phyloP scores from a whole-genome alignment of 2,888 invertebrate genomes.

The Oscheius sp. region DNA sequence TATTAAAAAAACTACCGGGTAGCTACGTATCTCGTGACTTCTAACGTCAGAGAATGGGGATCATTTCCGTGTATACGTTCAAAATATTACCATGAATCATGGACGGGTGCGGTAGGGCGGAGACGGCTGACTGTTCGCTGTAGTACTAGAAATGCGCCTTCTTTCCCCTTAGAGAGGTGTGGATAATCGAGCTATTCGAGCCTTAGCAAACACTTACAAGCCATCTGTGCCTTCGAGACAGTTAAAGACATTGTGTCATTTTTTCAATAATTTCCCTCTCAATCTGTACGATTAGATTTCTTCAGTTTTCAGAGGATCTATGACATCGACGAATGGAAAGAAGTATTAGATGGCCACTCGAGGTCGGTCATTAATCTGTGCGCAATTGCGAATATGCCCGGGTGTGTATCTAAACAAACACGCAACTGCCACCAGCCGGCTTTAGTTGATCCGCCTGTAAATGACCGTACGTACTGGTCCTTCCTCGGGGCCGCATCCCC shows the following conservation, averaged over 20 bases:
- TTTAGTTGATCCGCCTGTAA: constrained; percentile 30
- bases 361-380: constrained; percentile 29
- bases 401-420: constrained; percentile 22
- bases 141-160: no score
- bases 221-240: no score
- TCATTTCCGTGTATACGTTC: no score
- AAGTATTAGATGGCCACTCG: constrained; percentile 12
- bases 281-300: constrained; percentile 19
- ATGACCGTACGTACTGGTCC: constrained; percentile 13
- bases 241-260: background rate
- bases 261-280: background rate
- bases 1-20: no score
- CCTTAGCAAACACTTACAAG: no score
- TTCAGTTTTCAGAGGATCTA: background rate
- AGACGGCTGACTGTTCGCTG: no score
- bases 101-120: no score
- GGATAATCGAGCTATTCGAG: no score
- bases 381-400: constrained; percentile 6
- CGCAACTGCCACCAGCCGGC: constrained; percentile 20
- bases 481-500: constrained; percentile 5
- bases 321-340: constrained; percentile 4
- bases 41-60: no score
- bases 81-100: no score
- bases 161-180: no score
- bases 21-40: no score